Evolutionary conservation across 2,113 vertebrate genomes (phyloP).

Genomic region (Micromys minutus): DNA sequence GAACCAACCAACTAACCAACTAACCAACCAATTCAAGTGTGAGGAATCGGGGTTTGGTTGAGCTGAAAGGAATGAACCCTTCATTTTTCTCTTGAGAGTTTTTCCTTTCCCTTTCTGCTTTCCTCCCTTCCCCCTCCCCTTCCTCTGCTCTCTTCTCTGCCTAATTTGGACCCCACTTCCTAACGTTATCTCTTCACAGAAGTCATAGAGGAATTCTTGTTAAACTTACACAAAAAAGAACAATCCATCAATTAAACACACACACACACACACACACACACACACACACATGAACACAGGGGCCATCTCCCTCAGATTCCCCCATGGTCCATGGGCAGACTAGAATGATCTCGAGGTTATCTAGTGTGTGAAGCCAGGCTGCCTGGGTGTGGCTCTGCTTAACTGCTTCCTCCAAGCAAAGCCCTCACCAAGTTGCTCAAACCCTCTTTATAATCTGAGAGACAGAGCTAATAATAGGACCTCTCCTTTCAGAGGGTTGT

Average conservation of each 20-base stretch:
- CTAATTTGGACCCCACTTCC: background rate
- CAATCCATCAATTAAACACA: background rate
- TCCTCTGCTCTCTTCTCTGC: background rate
- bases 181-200: background rate
- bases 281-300: background rate
- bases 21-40: background rate
- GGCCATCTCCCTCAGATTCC: background rate
- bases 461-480: background rate
- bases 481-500: background rate
- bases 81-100: background rate
- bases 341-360: too few relatives aligned
- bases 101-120: background rate
- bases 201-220: background rate
- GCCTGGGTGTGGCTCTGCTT: background rate
- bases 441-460: constrained; percentile 19
- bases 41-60: background rate
- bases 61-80: background rate
- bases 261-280: background rate
- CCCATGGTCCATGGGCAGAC: background rate
- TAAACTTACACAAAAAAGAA: background rate
- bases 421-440: background rate
- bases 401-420: background rate
- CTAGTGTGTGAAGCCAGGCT: background rate
- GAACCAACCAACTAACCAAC: background rate
- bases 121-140: background rate